Evolutionary conservation across 2,888 invertebrate genomes (phyloP), one percentile per base, ranked within the genome.

Genomic region (Melolontha melolontha): DNA sequence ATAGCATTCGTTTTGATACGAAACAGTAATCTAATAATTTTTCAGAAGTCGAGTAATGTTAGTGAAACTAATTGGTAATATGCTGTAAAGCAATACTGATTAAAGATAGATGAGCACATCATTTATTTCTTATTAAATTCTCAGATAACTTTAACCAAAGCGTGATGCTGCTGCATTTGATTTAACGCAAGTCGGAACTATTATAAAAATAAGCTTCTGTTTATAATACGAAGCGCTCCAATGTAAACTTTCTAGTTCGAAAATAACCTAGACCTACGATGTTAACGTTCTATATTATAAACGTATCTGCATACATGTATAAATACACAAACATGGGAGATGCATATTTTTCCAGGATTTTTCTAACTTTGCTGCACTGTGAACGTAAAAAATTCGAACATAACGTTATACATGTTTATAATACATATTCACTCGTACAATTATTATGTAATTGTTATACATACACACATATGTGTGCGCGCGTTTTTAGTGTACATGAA

Each of bases 201-300:
- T 59, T 34, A 44, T 59, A 59, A 59, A 59, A 59, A 59, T 59
- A 59, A 59, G 44, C 27, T 59, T 44, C 44, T 59, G 59, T 59
- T 59, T 59, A 44, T 14, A 59, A 59, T 59, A 59, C 59, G 14
- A 44, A 59, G 29, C 44, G 59, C 29, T 59, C n/a, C 29, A 17
- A 34, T 44, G 59, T 59, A 59, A 59, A 59, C 59, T 59, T 44
- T 59, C 59, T 44, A 59, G 59, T 59, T 59, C 59, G 47, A 59
- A 59, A 59, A 59, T 59, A 59, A 59, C 59, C 59, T 59, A 59
- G 59, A 59, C 59, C 59, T 59, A 59, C 59, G 59, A 59, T 44
- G 59, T 44, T 59, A 59, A 59, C 59, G 59, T 47, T 59, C 59
- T 59, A 59, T 59, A 59, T 59, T 59, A 59, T 59, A 59, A 59